A percentile compares a stretch with the other conserved stretches of the same genome.
These are phyloP conservation scores for Solenodon paradoxus DNA, from an alignment of 2,113 vertebrate genomes.

Conservation along the genomic window DNA sequence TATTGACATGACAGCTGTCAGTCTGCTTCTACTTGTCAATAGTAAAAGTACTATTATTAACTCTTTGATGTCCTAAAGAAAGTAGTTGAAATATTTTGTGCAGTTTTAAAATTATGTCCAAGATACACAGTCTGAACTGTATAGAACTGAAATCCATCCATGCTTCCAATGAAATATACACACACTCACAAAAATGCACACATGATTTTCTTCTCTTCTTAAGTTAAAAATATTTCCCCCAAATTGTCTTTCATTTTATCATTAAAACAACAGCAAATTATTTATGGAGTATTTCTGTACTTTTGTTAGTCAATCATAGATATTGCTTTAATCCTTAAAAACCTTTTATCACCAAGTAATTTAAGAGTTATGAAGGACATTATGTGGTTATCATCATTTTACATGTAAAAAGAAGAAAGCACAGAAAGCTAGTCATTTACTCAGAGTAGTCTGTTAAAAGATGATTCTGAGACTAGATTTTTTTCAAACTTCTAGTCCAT, in stretches of 20 bases:
- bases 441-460: neutral
- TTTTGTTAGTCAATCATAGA: neutral
- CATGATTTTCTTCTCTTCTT: neutral
- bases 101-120: neutral
- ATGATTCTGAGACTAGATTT: neutral
- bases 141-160: neutral
- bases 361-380: neutral
- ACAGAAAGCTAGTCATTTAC: neutral
- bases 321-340: neutral
- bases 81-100: neutral
- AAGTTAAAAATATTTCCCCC: neutral
- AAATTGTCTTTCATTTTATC: neutral
- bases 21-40: neutral
- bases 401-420: neutral
- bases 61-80: neutral
- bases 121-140: neutral
- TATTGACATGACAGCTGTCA: neutral
- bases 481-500: neutral
- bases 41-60: neutral
- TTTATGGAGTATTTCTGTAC: neutral
- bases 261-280: neutral
- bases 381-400: neutral
- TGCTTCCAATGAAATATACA: neutral
- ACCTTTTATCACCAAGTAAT: neutral
- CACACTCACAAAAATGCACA: neutral